phyloP scores from a whole-genome alignment of 1,140 invertebrate species.

The Bilobella aurantiaca region DNA sequence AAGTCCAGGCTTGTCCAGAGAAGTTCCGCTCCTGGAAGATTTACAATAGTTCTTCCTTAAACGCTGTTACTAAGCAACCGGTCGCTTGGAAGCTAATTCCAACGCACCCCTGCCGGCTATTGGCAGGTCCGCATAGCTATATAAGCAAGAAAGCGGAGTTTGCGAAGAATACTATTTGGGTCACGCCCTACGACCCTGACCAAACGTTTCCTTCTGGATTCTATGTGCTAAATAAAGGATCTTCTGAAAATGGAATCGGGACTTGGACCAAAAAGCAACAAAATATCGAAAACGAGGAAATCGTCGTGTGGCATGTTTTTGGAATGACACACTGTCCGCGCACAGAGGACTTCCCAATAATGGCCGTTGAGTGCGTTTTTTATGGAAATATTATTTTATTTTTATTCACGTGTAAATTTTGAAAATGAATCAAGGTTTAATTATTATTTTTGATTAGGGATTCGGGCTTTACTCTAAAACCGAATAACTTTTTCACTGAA shows the following conservation, averaged over 20 bases:
- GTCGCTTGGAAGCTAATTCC: slow-evolving; percentile 33
- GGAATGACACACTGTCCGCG: slow-evolving; percentile 32
- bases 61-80: slow-evolving; percentile 21
- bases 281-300: slow-evolving; percentile 20
- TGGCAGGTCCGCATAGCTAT: slow-evolving; percentile 20
- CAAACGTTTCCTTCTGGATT: slow-evolving; percentile 25
- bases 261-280: slow-evolving; percentile 21
- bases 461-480: not conserved
- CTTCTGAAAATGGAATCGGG: slow-evolving; percentile 21
- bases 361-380: slow-evolving; percentile 30
- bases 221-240: slow-evolving; percentile 29
- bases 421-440: not conserved
- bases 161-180: slow-evolving; percentile 27
- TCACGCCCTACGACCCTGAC: slow-evolving; percentile 19
- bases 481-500: not conserved
- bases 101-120: not conserved
- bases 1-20: not conserved
- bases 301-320: slow-evolving; percentile 32
- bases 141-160: slow-evolving; percentile 27
- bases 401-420: not conserved
- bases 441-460: not conserved
- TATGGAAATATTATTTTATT: not conserved
- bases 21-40: slow-evolving; percentile 26
- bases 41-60: slow-evolving; percentile 19
- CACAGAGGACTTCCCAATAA: slow-evolving; percentile 32